Percentiles rank a stretch among this genome's conserved stretches.
These are phyloP conservation scores for Siderastrea radians DNA, from an alignment of 92 coral and sea anemone species.

Conservation along the genomic window DNA sequence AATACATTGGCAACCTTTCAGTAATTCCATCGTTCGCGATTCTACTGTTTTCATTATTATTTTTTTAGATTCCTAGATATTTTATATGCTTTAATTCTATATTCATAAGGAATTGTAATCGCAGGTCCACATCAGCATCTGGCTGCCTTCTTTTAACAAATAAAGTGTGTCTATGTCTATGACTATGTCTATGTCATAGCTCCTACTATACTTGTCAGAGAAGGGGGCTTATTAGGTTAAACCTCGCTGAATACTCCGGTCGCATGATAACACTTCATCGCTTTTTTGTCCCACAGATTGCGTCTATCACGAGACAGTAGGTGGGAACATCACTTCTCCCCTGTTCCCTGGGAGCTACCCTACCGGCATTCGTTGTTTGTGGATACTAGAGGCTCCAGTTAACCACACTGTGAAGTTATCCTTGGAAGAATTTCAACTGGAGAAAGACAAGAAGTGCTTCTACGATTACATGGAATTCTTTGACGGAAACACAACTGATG, in stretches of 20 bases:
- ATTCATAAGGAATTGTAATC: too few species aligned
- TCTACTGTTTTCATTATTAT: too few species aligned
- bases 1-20: too few species aligned
- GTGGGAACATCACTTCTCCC: slow-evolving; percentile 81
- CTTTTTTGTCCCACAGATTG: slow-evolving; percentile 61
- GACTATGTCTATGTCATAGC: too few species aligned
- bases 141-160: too few species aligned
- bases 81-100: too few species aligned
- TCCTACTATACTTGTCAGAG: too few species aligned
- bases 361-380: slow-evolving; percentile 55
- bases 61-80: too few species aligned
- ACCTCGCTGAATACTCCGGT: background rate
- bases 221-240: too few species aligned
- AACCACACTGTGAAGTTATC: slow-evolving; percentile 83
- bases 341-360: slow-evolving; percentile 64
- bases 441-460: slow-evolving; percentile 92
- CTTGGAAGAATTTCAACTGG: slow-evolving; percentile 76
- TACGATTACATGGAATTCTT: slow-evolving; percentile 84
- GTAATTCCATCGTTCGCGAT: too few species aligned
- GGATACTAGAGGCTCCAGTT: slow-evolving; percentile 77
- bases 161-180: too few species aligned
- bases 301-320: background rate
- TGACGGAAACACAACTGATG: slow-evolving; percentile 57
- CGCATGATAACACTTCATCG: background rate
- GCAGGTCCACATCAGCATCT: too few species aligned